These are phyloP conservation scores for Sula dactylatra DNA, from an alignment of 2,113 vertebrate genomes.

Conservation along the genomic window DNA sequence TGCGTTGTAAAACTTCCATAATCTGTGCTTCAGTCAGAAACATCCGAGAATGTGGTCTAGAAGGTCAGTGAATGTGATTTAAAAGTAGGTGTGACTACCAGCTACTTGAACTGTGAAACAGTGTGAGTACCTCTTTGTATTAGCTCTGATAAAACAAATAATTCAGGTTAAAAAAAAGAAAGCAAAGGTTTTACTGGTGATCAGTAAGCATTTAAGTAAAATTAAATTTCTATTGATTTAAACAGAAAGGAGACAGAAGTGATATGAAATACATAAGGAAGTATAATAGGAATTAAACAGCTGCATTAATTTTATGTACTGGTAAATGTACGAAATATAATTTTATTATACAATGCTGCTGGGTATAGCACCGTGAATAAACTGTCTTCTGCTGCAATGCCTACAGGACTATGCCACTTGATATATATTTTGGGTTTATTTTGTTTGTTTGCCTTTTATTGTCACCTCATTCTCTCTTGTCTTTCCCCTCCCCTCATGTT, in stretches of 20 bases:
- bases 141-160: conserved; percentile 35
- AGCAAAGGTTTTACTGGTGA: background rate
- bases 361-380: background rate
- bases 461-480: background rate
- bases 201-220: conserved; percentile 27
- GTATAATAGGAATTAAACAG: conserved; percentile 39
- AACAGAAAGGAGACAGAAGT: conserved; percentile 2
- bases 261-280: conserved; percentile 1
- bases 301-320: conserved; percentile 58
- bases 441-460: background rate
- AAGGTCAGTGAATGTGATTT: background rate
- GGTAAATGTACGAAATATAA: background rate
- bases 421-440: background rate
- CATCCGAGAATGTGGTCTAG: background rate
- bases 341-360: conserved; percentile 28
- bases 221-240: conserved; percentile 59
- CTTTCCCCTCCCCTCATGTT: background rate
- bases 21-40: background rate
- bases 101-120: background rate
- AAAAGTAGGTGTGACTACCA: background rate
- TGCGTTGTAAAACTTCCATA: background rate
- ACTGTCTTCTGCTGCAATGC: background rate
- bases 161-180: background rate
- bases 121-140: background rate
- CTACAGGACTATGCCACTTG: background rate